phyloP scores from a whole-genome alignment of 2,113 vertebrate genomes.

The Melanerpes aurifrons region DNA sequence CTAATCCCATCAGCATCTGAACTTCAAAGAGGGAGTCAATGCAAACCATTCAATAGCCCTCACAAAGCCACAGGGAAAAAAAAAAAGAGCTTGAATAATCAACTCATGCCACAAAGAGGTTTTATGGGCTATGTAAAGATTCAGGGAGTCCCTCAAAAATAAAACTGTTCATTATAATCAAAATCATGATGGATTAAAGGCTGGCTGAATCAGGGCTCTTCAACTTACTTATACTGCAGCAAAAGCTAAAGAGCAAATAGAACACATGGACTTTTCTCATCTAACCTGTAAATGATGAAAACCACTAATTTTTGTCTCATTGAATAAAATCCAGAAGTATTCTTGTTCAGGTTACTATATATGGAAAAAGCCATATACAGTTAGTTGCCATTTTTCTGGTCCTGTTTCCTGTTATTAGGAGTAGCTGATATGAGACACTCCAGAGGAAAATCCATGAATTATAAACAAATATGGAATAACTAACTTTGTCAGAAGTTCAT shows the following conservation, averaged over 20 bases:
- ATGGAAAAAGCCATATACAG: not conserved
- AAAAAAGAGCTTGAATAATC: not conserved
- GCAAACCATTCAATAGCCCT: not conserved
- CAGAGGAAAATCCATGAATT: conserved; percentile 7
- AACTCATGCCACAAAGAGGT: not conserved
- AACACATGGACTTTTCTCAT: not conserved
- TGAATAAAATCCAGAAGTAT: not conserved
- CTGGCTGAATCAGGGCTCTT: not conserved
- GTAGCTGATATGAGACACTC: not conserved
- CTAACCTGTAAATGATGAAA: not conserved
- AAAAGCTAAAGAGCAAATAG: not conserved
- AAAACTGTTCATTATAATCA: not conserved
- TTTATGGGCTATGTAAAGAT: not conserved
- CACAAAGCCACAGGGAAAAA: not conserved
- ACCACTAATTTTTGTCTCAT: not conserved
- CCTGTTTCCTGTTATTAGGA: not conserved
- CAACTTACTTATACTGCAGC: not conserved
- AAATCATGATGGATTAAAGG: not conserved
- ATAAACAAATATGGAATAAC: not conserved
- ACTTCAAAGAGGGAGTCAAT: not conserved
- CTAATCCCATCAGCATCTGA: not conserved
- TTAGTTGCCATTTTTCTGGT: not conserved
- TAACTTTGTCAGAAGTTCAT: not conserved
- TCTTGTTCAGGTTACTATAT: not conserved
- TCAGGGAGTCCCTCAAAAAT: not conserved